Evolutionary conservation across 2,888 invertebrate genomes (phyloP), one percentile per base, ranked within the genome.

Genomic region (Ceratothoa steindachneri): DNA sequence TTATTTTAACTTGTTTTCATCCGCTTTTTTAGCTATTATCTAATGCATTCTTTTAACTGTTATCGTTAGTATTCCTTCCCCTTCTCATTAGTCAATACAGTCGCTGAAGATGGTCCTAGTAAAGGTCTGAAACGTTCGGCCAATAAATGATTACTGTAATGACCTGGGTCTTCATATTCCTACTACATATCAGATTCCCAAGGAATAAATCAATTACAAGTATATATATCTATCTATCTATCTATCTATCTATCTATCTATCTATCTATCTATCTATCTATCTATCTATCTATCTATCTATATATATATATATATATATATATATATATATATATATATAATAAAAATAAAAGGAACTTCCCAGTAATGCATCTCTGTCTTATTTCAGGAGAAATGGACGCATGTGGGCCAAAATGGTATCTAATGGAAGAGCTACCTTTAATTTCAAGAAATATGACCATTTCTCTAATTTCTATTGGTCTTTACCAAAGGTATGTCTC

Each of bases 381-480:
- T n/a, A n/a, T n/a, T 41, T 41, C 41, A 41, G 41, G 15, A 41
- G 5, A 41, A 41, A 41, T 9, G 15, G 7, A 9, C 41, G 41
- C 5, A 9, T 41, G 15, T 41, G 41, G 41, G 41, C 41, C 5
- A 41, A 9, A 9, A 41, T 9, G 15, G 41, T 41, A 15, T 9
- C 5, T 15, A 41, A 15, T 15, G 41, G 41, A 41, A 41, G 15
- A 41, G 41, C 41, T 5, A 41, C 41, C 41, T 41, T 41, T 15
- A 9, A 41, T 41, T 41, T 41, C 51, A 30, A 51, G 15, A 30
- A 24, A 15, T 66, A 71, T 9, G 27, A 28, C 29, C 66, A 75
- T 2, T 69, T 66, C 81, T 85, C 89, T 64, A 68, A 74, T 0
- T 74, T 72, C 30, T 93, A 89, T 85, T 93, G 93, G 93, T 90